Conservation (phyloP, 2,113 vertebrate genomes). For the Serilophus lunatus region DNA sequence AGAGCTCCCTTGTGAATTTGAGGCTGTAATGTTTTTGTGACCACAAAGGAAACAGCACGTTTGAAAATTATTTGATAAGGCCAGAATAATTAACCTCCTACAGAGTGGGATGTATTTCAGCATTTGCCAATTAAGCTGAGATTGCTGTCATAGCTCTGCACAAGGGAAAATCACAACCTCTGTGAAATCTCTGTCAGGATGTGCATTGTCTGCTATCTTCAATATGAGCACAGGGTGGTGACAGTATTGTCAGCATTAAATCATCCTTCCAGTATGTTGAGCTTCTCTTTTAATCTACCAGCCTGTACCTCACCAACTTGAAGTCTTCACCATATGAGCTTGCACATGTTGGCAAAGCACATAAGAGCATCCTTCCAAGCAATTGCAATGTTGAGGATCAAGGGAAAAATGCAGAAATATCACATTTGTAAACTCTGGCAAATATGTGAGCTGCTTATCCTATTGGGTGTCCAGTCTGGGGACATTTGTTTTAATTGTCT, state of each 20-base stretch:
- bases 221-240: neutral
- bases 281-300: neutral
- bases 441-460: neutral
- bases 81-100: slow-evolving; percentile 34
- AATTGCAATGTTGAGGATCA: neutral
- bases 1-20: neutral
- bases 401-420: neutral
- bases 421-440: neutral
- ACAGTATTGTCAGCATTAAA: neutral
- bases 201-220: neutral
- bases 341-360: neutral
- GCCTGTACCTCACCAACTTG: neutral
- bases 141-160: neutral
- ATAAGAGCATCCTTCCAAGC: neutral
- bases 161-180: neutral
- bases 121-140: neutral
- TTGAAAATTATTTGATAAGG: slow-evolving; percentile 4
- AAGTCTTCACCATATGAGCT: neutral
- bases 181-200: neutral
- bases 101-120: neutral
- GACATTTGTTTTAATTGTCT: neutral
- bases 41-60: neutral
- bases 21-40: neutral
- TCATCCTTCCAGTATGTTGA: neutral
- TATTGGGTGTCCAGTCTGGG: neutral